Evolutionary conservation across 2,113 vertebrate genomes (phyloP).

Genomic region (Carollia perspicillata): DNA sequence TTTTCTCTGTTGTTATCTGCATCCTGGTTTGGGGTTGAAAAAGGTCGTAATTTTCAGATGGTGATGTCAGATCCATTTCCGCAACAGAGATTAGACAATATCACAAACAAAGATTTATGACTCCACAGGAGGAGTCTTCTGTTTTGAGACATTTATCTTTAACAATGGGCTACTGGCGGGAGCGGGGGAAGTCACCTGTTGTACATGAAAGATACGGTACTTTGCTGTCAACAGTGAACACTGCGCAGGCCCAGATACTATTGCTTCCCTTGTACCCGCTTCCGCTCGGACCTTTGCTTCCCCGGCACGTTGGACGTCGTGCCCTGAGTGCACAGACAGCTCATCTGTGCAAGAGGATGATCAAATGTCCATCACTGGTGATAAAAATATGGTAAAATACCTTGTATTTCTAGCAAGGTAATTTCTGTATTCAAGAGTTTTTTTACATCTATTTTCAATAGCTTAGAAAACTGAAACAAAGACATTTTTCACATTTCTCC

Average conservation of each 20-base stretch:
- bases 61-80: conserved; percentile 35
- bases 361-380: background rate
- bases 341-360: background rate
- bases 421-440: background rate
- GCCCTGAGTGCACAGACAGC: background rate
- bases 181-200: background rate
- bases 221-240: background rate
- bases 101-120: conserved; percentile 58
- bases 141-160: conserved; percentile 55
- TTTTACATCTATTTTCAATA: background rate
- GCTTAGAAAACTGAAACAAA: background rate
- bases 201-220: background rate
- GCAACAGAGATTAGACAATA: conserved; percentile 19
- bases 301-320: fast-evolving
- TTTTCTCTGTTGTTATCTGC: background rate
- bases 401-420: background rate
- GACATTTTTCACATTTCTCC: background rate
- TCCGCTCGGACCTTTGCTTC: background rate
- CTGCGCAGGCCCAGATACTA: background rate
- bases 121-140: background rate
- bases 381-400: background rate
- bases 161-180: conserved; percentile 40
- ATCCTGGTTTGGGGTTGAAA: conserved; percentile 38
- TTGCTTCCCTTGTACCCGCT: background rate
- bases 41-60: conserved; percentile 30